Evolutionary conservation across 1,140 invertebrate genomes (phyloP).

Genomic region (Potamilus streckersoni): DNA sequence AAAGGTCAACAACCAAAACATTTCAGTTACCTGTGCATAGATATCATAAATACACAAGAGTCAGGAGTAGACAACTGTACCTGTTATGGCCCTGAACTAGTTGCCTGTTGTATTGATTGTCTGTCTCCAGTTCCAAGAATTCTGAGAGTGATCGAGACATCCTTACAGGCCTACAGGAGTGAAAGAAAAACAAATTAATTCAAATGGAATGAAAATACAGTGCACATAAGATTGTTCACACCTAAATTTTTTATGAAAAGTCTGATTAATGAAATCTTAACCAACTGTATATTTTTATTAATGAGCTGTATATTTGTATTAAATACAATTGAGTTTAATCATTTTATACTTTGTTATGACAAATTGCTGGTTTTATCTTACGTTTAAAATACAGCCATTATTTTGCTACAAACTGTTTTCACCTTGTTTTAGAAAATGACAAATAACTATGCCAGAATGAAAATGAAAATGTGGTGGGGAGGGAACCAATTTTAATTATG

Average conservation of each 20-base stretch:
- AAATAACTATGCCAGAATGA: neutral
- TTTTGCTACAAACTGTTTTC: neutral
- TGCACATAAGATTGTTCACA: neutral
- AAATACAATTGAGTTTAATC: neutral
- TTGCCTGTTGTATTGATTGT: constrained; percentile 49
- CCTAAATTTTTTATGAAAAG: neutral
- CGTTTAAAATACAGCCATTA: neutral
- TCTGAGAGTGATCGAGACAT: constrained; percentile 47
- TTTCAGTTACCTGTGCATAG: too few species aligned
- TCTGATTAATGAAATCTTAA: neutral
- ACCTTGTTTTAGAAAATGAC: neutral
- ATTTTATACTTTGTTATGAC: neutral
- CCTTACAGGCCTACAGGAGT: constrained; percentile 56
- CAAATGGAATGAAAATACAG: neutral
- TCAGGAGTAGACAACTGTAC: constrained; percentile 13
- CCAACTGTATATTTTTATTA: neutral
- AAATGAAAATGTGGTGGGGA: too few species aligned
- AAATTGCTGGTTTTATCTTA: neutral
- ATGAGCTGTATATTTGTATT: neutral
- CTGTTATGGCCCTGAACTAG: constrained; percentile 61
- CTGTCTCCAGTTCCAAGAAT: constrained; percentile 58
- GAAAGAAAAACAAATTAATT: neutral
- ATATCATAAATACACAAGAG: too few species aligned
- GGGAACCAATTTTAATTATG: too few species aligned
- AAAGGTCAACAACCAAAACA: too few species aligned